Percentiles rank a stretch among this genome's conserved stretches.
These are phyloP conservation scores for Macrobrachium nipponense DNA, from an alignment of 1,140 invertebrate species.

Conservation along the genomic window DNA sequence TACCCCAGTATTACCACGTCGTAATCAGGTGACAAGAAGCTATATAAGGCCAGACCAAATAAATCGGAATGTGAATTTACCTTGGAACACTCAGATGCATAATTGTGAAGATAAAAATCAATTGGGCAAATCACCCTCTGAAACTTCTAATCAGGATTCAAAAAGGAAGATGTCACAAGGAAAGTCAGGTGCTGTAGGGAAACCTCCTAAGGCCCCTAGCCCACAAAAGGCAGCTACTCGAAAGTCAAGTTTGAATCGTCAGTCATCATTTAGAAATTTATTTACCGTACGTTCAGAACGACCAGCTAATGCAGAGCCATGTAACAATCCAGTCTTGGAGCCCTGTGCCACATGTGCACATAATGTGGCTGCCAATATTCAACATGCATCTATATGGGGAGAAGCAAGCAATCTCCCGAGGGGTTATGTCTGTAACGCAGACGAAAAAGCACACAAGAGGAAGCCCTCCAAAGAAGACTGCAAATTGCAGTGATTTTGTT, in stretches of 20 bases:
- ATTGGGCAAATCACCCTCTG: background rate
- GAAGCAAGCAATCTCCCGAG: slow-evolving; percentile 50
- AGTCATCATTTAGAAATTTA: slow-evolving; percentile 49
- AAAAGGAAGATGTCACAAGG: slow-evolving; percentile 41
- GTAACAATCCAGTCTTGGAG: slow-evolving; percentile 60
- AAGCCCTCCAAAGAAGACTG: slow-evolving; percentile 61
- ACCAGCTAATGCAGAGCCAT: slow-evolving; percentile 26
- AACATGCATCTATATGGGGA: slow-evolving; percentile 62
- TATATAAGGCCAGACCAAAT: slow-evolving; percentile 55
- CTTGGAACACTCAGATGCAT: slow-evolving; percentile 27
- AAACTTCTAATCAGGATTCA: slow-evolving; percentile 7
- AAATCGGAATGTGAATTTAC: slow-evolving; percentile 29
- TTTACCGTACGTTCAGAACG: slow-evolving; percentile 35
- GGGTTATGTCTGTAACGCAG: slow-evolving; percentile 51
- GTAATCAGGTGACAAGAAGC: slow-evolving; percentile 48
- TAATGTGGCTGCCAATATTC: slow-evolving; percentile 61
- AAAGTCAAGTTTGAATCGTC: slow-evolving; percentile 44
- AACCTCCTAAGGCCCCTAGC: slow-evolving; percentile 51
- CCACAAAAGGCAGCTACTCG: slow-evolving; percentile 41
- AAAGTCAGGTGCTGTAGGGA: slow-evolving; percentile 29
- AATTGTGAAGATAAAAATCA: slow-evolving; percentile 1
- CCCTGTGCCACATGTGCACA: slow-evolving; percentile 60
- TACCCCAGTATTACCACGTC: slow-evolving; percentile 57
- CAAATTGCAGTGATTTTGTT: slow-evolving; percentile 57
- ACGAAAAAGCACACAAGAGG: slow-evolving; percentile 48